Evolutionary conservation across 2,797 vertebrate species (phyloP), one percentile per base, ranked within the genome.

Genomic region (Triplophysa yarkandensis): DNA sequence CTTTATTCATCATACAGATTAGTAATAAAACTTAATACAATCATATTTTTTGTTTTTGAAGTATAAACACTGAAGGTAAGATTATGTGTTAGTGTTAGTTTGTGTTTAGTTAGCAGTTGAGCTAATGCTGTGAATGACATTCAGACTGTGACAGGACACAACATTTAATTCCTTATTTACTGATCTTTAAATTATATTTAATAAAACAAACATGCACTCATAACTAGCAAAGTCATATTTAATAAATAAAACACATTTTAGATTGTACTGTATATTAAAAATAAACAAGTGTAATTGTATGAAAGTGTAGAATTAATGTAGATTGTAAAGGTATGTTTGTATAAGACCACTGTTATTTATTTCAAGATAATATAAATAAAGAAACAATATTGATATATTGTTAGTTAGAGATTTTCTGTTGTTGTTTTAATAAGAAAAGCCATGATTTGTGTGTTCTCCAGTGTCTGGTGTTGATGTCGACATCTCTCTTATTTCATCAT

Each of bases 391-490:
- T 63, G 34, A 41, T 14, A 11, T 2, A 5, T 23, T 32, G 0
- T 34, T 66, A 21, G n/a, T 9, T 32, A 21, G 4, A 25, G 16
- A 4, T 10, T 36, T 14, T 36, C 6, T 52, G 23, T 17, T n/a
- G 2, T 19, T 4, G 2, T 48, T 46, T 11, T 17, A 23, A 48
- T 10, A 41, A 52, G 57, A 21, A n/a, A 2, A 36, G 21, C 30
- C 16, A 2, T 61, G 21, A 3, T 66, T 41, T 28, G 21, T 46
- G 6, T 82, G 13, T 67, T 23, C 48, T 71, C 77, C 63, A 87
- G 83, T 71, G 34, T 64, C 41, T 52, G 57, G 39, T 77, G 75
- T 78, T 66, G 70, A 93, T 93, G 91, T 90, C 90, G 83, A 80
- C 82, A 41, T 63, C 34, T 16, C 64, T 83, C 60, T 72, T 89